A percentile compares a stretch with the other conserved stretches of the same genome.
These are phyloP conservation scores for Folsomia manolachei DNA, from an alignment of 2,888 invertebrate species.

Conservation along the genomic window DNA sequence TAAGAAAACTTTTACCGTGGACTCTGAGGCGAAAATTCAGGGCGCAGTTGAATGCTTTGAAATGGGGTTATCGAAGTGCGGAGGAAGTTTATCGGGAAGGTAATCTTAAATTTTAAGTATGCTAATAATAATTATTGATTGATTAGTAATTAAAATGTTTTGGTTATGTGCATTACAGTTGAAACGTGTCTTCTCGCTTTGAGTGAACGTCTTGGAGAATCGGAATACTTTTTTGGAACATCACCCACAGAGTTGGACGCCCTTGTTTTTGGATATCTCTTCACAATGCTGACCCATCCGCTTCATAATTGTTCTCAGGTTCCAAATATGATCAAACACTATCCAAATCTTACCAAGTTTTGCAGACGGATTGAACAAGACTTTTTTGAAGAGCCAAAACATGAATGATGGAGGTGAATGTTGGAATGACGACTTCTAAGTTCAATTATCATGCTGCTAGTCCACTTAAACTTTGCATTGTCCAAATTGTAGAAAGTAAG, in stretches of 20 bases:
- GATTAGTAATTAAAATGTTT: background rate
- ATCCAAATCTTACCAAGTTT: slow-evolving; percentile 73
- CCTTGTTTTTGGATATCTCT: slow-evolving; percentile 94
- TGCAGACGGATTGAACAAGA: slow-evolving; percentile 79
- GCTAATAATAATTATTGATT: background rate
- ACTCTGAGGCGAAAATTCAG: slow-evolving; percentile 69
- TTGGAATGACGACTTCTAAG: too few relatives aligned
- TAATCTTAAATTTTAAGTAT: slow-evolving; percentile 9
- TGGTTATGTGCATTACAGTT: slow-evolving; percentile 59
- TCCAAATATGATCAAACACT: slow-evolving; percentile 73
- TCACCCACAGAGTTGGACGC: slow-evolving; percentile 93
- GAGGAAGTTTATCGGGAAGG: slow-evolving; percentile 63
- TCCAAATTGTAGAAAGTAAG: too few relatives aligned
- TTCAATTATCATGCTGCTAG: too few relatives aligned
- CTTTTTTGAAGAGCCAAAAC: slow-evolving; percentile 60
- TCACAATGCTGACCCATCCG: slow-evolving; percentile 84
- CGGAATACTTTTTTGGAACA: slow-evolving; percentile 76
- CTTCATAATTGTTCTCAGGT: slow-evolving; percentile 70
- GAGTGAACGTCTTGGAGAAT: slow-evolving; percentile 75
- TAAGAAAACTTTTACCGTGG: slow-evolving; percentile 77
- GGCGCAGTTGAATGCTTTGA: slow-evolving; percentile 70
- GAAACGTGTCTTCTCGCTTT: slow-evolving; percentile 84
- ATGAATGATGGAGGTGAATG: too few relatives aligned
- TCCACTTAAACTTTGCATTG: too few relatives aligned
- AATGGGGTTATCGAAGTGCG: slow-evolving; percentile 76